Evolutionary conservation across 37 sponge, comb jelly and placozoan species (phyloP), one percentile per base, ranked within the genome.

Genomic region (Axinella damicornis): DNA sequence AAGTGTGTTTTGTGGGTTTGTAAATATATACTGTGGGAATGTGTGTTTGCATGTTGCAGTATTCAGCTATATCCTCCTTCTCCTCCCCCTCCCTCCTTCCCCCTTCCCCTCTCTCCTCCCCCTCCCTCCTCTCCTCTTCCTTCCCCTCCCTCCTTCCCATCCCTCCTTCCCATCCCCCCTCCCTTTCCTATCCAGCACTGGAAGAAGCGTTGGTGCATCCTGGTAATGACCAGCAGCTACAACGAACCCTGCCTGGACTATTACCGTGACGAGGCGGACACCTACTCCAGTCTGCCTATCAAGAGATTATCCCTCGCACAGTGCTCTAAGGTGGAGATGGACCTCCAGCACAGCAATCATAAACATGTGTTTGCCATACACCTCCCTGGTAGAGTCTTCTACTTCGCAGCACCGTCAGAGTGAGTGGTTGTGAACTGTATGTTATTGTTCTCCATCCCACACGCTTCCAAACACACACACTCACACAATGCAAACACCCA

Each of bases 331-430:
- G 75, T 92, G 6, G 67, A 68, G 31, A 56, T 57, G 32, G 87
- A 87, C 64, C 61, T 87, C 11, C 39, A 59, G 6, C 88, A 87
- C 83, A 71, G 54, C 35, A 72, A 25, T 28, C 40, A 83, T 55
- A 83, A 83, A 19, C 40, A 92, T 55, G 58, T 92, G 22, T 92
- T 92, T 83, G 85, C 92, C 30, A 35, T 92, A 5, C 70, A 84
- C 25, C 80, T 92, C 40, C 92, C 92, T 9, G 76, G 83, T n/a
- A 83, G 92, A 61, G 70, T 68, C 2, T 92, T 83, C 70, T 92
- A 92, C 67, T 87, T 92, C 74, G 87, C 92, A 30, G 84, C 92
- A 19, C 57, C 76, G 21, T 85, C 92, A 19, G 61, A 79, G 92
- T 92, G 56, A 79, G 92, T 69, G 75, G 12, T 9, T 46, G 9